Base-by-base conservation (phyloP, 2,888 invertebrate genomes). In the Drosophila meridionalis region DNA sequence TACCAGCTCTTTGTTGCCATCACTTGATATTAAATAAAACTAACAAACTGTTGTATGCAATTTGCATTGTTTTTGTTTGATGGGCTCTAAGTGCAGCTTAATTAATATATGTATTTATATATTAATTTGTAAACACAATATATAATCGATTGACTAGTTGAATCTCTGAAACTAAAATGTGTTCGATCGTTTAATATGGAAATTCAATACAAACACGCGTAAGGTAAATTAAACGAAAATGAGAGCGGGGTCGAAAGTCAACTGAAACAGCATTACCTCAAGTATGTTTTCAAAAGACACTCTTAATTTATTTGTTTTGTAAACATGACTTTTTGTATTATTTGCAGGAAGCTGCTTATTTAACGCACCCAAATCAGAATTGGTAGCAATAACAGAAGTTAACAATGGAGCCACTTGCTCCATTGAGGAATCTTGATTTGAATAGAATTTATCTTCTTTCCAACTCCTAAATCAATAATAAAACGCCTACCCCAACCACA, bases 341-440 rank as follows among this genome's bases (percentile, higher is more conserved):
- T 32, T 52, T 34, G 0, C 11, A 52, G 50, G 11, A 34, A 34
- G 20, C n/a, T n/a, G n/a, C n/a, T 0, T 30, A n/a, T n/a, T 48
- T 7, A 30, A 28, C 5, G 12, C 12, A 14, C 26, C 42, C 48
- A 58, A 7, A 36, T 12, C 11, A 26, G 4, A 26, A 64, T 14
- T 36, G 20, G 20, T 20, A 61, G 28, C 28, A 52, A 30, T 26
- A 67, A 20, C 48, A 57, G 43, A 55, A 68, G 14, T 30, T 30
- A 28, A 57, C 55, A 73, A 79, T 82, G 80, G 77, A 68, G 65
- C 56, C 43, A 40, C 3, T 12, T 36, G 36, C 12, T 52, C 52
- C 26, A 12, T 7, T 36, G 36, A 20, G 6, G 4, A 34, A 36
- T 52, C 12, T 52, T 9, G 2, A 52, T 32, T 4, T n/a, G n/a